phyloP scores from a whole-genome alignment of 2,797 vertebrate genomes.

The Sternotherus odoratus region DNA sequence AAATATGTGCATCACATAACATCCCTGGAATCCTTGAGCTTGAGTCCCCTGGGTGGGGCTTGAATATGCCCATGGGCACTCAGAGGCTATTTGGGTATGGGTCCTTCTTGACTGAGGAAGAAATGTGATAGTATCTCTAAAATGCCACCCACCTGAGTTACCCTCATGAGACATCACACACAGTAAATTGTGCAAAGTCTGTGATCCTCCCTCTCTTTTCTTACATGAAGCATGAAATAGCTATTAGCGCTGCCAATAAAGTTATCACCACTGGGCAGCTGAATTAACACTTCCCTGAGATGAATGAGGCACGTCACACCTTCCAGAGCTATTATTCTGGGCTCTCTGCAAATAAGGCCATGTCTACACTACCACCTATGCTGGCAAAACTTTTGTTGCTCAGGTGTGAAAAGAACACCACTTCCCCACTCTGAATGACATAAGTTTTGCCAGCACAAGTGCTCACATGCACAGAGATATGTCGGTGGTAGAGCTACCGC shows the following conservation, averaged over 20 bases:
- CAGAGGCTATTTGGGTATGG: neutral
- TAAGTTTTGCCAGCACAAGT: no score
- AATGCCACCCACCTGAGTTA: neutral
- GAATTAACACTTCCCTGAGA: neutral
- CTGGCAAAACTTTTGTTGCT: no score
- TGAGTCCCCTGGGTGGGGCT: neutral
- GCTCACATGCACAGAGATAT: no score
- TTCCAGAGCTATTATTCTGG: neutral
- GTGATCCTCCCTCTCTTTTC: neutral
- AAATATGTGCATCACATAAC: neutral
- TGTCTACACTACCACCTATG: no score
- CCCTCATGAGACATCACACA: neutral
- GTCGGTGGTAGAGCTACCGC: no score
- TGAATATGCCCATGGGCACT: neutral
- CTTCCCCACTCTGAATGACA: no score
- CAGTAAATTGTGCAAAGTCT: neutral
- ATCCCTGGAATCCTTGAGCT: neutral
- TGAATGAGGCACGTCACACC: neutral
- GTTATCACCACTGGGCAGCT: neutral
- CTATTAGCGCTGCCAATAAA: neutral
- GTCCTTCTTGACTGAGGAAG: neutral
- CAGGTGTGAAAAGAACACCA: no score
- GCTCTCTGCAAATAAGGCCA: neutral
- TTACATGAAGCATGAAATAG: neutral
- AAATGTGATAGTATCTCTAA: neutral